Conservation (phyloP, 1,140 invertebrate genomes). For the Drosophila ohnishii region DNA sequence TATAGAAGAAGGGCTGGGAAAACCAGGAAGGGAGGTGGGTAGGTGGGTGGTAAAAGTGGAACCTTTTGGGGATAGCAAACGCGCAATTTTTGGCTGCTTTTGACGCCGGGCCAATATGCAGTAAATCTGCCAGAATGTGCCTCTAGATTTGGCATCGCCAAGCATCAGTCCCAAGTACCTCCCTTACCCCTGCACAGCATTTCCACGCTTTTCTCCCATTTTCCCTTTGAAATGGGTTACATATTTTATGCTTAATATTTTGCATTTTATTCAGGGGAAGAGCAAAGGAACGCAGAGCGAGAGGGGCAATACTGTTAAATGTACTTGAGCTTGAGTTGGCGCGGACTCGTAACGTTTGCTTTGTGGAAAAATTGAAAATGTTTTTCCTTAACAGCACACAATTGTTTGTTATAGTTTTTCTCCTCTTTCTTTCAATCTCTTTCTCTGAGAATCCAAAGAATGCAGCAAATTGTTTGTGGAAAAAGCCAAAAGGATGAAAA, state of each 20-base stretch:
- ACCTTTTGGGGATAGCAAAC: constrained; percentile 51
- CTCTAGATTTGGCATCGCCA: constrained; percentile 79
- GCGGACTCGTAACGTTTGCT: constrained; percentile 36
- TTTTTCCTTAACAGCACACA: constrained; percentile 32
- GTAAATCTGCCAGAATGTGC: constrained; percentile 82
- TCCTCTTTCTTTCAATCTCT: constrained; percentile 6
- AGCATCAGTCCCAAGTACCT: constrained; percentile 46
- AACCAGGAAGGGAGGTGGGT: neutral
- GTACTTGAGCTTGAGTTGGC: constrained; percentile 56
- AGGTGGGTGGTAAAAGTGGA: constrained; percentile 1
- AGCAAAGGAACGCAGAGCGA: neutral
- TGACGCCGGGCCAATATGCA: constrained; percentile 82
- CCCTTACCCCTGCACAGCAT: neutral
- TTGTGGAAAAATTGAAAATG: constrained; percentile 69
- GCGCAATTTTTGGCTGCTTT: constrained; percentile 77
- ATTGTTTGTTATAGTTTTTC: constrained; percentile 58
- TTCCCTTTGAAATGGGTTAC: constrained; percentile 77
- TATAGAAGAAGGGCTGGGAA: constrained; percentile 8
- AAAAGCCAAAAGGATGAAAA: constrained; percentile 13
- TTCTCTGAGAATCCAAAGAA: constrained; percentile 6
- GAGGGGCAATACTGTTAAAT: constrained; percentile 52
- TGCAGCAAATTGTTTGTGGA: constrained; percentile 45
- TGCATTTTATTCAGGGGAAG: constrained; percentile 70
- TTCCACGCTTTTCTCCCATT: constrained; percentile 12
- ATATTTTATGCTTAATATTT: constrained; percentile 83